Evolutionary conservation across 2,797 vertebrate genomes (phyloP), one percentile per base, ranked within the genome.

Genomic region (Sus cebifrons): DNA sequence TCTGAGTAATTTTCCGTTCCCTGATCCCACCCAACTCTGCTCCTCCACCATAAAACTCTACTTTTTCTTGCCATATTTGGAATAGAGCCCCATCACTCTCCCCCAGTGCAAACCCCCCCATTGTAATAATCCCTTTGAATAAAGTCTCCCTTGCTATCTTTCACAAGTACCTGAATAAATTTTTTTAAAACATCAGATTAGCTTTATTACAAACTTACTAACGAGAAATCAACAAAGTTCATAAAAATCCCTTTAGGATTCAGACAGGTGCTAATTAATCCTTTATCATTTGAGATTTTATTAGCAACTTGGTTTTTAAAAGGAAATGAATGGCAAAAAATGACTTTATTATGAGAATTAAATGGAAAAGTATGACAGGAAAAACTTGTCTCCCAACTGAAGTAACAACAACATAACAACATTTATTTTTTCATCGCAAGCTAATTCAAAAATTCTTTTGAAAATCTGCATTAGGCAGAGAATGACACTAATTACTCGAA

Each of bases 181-280:
- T 32, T 32, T 60, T 94, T 92, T 77, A 78, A 29, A 77, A 36
- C 75, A 95, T 85, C 8, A 54, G 84, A 79, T 88, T 83, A 91
- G 12, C 27, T 82, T 95, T 86, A 79, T 52, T 25, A 70, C 23
- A 93, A 82, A 84, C 23, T 75, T 95, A 73, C 40, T 87, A 74
- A 81, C 49, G 52, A 92, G 16, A 75, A 93, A 68, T 68, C 77
- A 81, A 25, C 21, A 89, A 9, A 16, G 11, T 86, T 56, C 23
- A 84, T 81, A 21, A 92, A 79, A 94, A 62, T 78, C 27, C n/a
- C 16, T 36, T 83, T 44, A 83, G 86, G 52, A 92, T 85, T 79
- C 17, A 84, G 40, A 73, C 2, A 64, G 6, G 14, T 85, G 70
- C 44, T 85, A 89, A 96, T 89, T 52, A 85, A 81, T 85, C 14